Base-by-base conservation (phyloP, 2,888 invertebrate genomes). In the Lissonota sp. region DNA sequence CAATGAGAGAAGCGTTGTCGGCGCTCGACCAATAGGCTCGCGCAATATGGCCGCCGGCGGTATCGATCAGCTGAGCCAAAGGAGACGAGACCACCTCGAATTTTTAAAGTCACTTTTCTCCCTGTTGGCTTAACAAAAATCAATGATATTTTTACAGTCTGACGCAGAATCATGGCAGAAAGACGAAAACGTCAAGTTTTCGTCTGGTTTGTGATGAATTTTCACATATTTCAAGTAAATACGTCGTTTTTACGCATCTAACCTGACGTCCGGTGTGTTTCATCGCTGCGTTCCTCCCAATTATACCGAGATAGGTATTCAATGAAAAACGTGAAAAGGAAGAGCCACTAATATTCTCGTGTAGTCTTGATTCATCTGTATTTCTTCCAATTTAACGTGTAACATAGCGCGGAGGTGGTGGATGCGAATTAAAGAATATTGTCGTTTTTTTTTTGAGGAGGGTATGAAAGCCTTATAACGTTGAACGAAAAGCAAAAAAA, bases 321-420 rank as follows among this genome's bases (percentile, higher is more conserved):
- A 57, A 6, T 55, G 55, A 10, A 40, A 55, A 49, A 12, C 46
- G 12, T 0, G 26, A 42, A 63, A 58, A 14, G 26, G 51, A 39
- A 58, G 26, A 26, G 26, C 26, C n/a, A 57, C 12, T 16, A 74
- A 46, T 7, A 44, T 64, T 26, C 46, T 37, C 64, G 26, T 53
- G 1, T 12, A 58, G 53, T 78, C 58, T 71, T 42, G 72, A 63
- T 69, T 74, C 74, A 66, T 69, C 49, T 64, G 26, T 26, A 64
- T 73, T 69, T 80, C 80, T 81, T 81, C 80, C 80, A 77, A 73
- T 63, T 62, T 67, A 67, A 63, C 49, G 57, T 62, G 49, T 57
- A 51, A 62, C 40, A 76, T 72, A 55, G 67, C 51, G 44, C 4
- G 26, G 57, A 66, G 60, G 46, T 7, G 58, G 72, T 44, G 55